These are phyloP conservation scores for Monochamus saltuarius DNA, from an alignment of 1,140 invertebrate genomes.

Conservation along the genomic window DNA sequence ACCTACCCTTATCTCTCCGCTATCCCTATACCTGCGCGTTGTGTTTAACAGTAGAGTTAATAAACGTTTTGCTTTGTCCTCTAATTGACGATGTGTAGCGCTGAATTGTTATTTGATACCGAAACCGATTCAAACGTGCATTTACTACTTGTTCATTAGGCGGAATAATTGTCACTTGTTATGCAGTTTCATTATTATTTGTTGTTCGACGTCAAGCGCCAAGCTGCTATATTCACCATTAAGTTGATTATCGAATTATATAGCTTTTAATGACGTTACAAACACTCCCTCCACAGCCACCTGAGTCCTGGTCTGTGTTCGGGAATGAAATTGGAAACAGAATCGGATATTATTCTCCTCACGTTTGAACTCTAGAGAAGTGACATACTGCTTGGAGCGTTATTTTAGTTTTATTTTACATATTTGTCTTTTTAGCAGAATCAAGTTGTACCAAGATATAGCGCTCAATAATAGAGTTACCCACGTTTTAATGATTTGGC, in stretches of 20 bases:
- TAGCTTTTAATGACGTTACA: too few relatives aligned
- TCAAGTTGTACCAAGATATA: too few relatives aligned
- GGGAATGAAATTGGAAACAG: too few relatives aligned
- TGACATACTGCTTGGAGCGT: too few relatives aligned
- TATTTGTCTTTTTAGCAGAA: too few relatives aligned
- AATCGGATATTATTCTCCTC: too few relatives aligned
- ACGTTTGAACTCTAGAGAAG: too few relatives aligned
- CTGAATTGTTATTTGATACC: constrained; percentile 32
- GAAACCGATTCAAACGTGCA: constrained; percentile 19
- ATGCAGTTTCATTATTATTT: constrained; percentile 6
- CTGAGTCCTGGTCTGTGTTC: too few relatives aligned
- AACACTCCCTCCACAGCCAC: too few relatives aligned
- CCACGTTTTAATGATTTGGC: too few relatives aligned
- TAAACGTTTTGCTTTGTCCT: constrained; percentile 28
- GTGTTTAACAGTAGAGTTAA: constrained; percentile 19
- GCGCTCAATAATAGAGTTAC: too few relatives aligned
- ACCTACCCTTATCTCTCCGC: background rate
- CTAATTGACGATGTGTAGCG: constrained; percentile 32
- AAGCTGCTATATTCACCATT: background rate
- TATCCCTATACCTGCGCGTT: constrained; percentile 13
- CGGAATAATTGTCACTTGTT: constrained; percentile 22
- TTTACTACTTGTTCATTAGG: constrained; percentile 25
- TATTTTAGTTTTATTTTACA: too few relatives aligned
- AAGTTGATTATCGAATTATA: constrained; percentile 4
- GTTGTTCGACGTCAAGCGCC: background rate